Conservation (phyloP, 1,140 invertebrate species). For the Nasonia giraulti region DNA sequence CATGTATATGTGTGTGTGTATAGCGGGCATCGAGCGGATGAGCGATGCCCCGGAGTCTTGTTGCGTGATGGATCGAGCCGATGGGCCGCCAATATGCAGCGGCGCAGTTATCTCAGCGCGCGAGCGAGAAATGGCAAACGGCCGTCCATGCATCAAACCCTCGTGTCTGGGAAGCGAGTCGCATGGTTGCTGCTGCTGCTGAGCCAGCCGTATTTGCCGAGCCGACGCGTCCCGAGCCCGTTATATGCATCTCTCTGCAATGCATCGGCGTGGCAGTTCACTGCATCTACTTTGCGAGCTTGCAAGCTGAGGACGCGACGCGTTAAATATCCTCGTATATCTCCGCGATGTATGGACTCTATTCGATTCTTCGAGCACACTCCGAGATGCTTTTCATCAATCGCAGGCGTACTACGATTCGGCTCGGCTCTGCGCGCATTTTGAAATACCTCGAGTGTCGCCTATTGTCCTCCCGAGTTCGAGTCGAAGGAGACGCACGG, state of each 20-base stretch:
- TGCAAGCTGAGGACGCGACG: too few relatives aligned
- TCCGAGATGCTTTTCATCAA: too few relatives aligned
- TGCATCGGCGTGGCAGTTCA: neutral
- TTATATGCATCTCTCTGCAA: neutral
- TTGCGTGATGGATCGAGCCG: conserved; percentile 67
- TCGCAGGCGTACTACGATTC: neutral
- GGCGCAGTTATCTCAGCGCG: conserved; percentile 48
- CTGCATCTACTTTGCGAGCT: neutral
- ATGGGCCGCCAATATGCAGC: conserved; percentile 69
- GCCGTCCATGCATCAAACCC: conserved; percentile 66
- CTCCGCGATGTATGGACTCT: too few relatives aligned
- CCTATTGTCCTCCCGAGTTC: too few relatives aligned
- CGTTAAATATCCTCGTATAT: too few relatives aligned
- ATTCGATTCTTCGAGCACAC: too few relatives aligned
- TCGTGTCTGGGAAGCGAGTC: conserved; percentile 16
- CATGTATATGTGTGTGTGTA: neutral
- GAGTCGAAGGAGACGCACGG: neutral
- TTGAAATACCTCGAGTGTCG: too few relatives aligned
- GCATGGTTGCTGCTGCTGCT: neutral
- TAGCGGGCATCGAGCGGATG: conserved; percentile 54
- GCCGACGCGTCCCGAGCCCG: neutral
- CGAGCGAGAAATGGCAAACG: conserved; percentile 64
- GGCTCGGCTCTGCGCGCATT: too few relatives aligned
- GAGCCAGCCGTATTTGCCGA: conserved; percentile 13
- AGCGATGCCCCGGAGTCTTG: conserved; percentile 67